A percentile compares a stretch with the other conserved stretches of the same genome.
Evolutionary conservation across 2,113 vertebrate genomes (phyloP).

Genomic region (Coregonus clupeaformis): DNA sequence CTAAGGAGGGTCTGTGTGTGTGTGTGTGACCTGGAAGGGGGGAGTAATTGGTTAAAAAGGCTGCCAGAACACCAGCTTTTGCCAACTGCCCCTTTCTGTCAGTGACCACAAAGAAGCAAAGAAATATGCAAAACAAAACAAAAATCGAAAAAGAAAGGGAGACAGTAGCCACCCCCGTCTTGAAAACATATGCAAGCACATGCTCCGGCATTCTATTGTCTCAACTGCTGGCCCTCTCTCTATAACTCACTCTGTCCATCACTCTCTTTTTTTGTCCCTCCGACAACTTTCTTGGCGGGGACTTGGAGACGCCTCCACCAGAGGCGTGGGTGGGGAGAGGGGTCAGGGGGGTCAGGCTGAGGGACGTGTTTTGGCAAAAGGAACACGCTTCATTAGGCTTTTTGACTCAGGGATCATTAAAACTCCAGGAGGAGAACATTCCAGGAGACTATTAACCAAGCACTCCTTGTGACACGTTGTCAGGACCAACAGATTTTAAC

Average conservation of each 20-base stretch:
- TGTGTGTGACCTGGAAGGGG: constrained; percentile 27
- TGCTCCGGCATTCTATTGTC: constrained; percentile 36
- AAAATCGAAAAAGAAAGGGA: constrained; percentile 14
- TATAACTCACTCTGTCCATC: constrained; percentile 13
- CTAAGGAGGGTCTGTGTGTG: constrained; percentile 1
- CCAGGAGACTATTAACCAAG: constrained; percentile 73
- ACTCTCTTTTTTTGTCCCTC: not conserved
- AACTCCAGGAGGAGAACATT: constrained; percentile 74
- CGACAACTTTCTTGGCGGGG: not conserved
- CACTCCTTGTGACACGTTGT: constrained; percentile 51
- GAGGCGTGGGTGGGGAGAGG: constrained; percentile 48
- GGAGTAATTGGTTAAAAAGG: constrained; percentile 58
- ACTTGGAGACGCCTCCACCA: constrained; percentile 54
- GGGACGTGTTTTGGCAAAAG: constrained; percentile 66
- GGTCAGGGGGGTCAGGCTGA: constrained; percentile 62
- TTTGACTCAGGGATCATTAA: constrained; percentile 77
- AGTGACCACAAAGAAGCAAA: constrained; percentile 46
- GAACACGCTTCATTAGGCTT: constrained; percentile 74
- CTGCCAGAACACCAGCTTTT: constrained; percentile 53
- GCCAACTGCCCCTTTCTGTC: constrained; percentile 46
- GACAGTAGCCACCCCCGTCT: constrained; percentile 10
- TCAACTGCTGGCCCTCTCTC: constrained; percentile 35
- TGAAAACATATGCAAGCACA: constrained; percentile 47
- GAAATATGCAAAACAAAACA: constrained; percentile 41
- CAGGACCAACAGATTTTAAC: constrained; percentile 65